Conservation (phyloP, 2,113 vertebrate genomes). For the Octodon degus region DNA sequence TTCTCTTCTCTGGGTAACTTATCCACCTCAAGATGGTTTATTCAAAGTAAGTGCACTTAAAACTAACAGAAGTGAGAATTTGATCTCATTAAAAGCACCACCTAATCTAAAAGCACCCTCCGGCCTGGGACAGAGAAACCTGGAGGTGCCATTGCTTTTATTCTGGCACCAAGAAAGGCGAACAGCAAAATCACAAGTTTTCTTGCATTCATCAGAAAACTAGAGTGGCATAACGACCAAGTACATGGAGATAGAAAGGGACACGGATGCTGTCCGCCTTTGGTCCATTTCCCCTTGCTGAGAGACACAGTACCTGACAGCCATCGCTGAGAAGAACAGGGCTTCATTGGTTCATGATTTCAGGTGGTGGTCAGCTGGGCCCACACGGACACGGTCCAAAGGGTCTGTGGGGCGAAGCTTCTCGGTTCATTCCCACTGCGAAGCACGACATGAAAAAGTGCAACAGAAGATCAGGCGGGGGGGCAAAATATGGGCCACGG, state of each 20-base stretch:
- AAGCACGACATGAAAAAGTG: not conserved
- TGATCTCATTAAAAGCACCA: not conserved
- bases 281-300: not conserved
- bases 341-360: not conserved
- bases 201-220: not conserved
- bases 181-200: not conserved
- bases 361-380: not conserved
- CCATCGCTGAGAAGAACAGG: not conserved
- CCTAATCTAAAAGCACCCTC: not conserved
- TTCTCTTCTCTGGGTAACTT: not conserved
- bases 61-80: not conserved
- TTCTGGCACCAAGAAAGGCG: not conserved
- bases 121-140: not conserved
- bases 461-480: not conserved
- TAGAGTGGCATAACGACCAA: rapidly evolving
- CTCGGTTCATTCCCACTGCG: not conserved
- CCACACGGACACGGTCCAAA: not conserved
- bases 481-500: not conserved
- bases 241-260: not conserved
- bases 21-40: not conserved
- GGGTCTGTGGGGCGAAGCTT: not conserved
- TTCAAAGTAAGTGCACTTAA: not conserved
- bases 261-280: not conserved
- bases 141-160: not conserved
- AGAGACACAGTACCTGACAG: not conserved